Base-by-base conservation (phyloP, 2,888 invertebrate genomes). In the Stenotaenia linearis region DNA sequence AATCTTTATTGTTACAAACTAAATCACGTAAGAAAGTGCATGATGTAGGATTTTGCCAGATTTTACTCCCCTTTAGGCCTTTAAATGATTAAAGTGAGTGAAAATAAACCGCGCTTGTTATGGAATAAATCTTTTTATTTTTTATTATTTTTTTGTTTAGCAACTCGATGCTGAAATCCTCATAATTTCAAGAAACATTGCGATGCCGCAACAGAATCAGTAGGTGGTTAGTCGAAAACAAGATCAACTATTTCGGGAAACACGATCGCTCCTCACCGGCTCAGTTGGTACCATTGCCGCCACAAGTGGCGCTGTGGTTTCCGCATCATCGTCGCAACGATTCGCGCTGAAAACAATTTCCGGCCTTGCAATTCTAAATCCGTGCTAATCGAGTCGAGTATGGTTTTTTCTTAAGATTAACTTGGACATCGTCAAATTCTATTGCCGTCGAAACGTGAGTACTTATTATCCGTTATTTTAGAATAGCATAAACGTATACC, bases 301-400 rank as follows among this genome's bases (percentile, higher is more conserved):
- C 69, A 28, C 69, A 69, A 69, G 69, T 69, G 28, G 25, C 69
- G 69, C 69, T 69, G 69, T 23, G 69, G 69, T 69, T 69, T 69
- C 69, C 69, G 69, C 28, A 28, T 28, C 69, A n/a, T 69, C 69
- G 69, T 28, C 25, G 25, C 28, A 28, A 23, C 69, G 69, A 69
- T 69, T 69, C 69, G 69, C 69, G 69, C 69, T 69, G 69, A 69
- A 69, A 69, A 69, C 69, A 69, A 69, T 69, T 69, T 69, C 69
- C 69, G 69, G 69, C 28, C 25, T 25, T 28, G 69, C 69, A 69
- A 69, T 25, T 69, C 69, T 69, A 69, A 69, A 69, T 69, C 69
- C 69, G 28, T 28, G 69, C 69, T 69, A 69, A 69, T 69, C 69
- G 69, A 69, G 69, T 28, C 25, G 69, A 28, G 69, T 18, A 50